Evolutionary conservation across 2,113 vertebrate species (phyloP).

Genomic region (Brachyistius frenatus): DNA sequence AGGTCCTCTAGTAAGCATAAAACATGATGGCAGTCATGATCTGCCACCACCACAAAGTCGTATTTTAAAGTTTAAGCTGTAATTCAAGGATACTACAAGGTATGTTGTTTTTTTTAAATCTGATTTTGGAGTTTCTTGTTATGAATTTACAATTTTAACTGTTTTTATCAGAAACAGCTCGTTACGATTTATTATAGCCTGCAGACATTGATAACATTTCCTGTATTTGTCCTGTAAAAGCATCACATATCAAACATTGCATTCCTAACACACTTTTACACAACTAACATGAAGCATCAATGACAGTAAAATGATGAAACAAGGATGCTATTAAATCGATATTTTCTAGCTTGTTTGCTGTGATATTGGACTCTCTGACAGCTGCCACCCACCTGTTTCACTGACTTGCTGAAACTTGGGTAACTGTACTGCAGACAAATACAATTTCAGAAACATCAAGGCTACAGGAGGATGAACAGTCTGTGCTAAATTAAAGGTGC

Average conservation of each 20-base stretch:
- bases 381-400: constrained; percentile 7
- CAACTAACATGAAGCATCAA: not conserved
- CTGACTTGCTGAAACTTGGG: not conserved
- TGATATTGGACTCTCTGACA: not conserved
- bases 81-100: not conserved
- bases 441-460: not conserved
- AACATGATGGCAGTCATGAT: too few species aligned
- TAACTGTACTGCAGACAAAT: too few species aligned
- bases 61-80: not conserved
- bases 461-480: not conserved
- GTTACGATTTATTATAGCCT: constrained; percentile 32
- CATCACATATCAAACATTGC: constrained; percentile 6
- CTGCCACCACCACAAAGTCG: too few species aligned
- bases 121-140: constrained; percentile 10
- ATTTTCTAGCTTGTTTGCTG: not conserved
- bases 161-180: constrained; percentile 15
- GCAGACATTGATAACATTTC: constrained; percentile 43
- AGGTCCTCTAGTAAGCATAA: too few species aligned
- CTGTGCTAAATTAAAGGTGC: not conserved
- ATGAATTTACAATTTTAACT: constrained; percentile 19
- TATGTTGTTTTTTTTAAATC: not conserved
- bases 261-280: constrained; percentile 22
- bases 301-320: constrained; percentile 26
- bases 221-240: constrained; percentile 22
- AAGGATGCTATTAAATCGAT: constrained; percentile 19